Percentiles rank a stretch among this genome's conserved stretches.
Evolutionary conservation across 2,797 vertebrate genomes (phyloP).

Genomic region (Myotis daubentonii): DNA sequence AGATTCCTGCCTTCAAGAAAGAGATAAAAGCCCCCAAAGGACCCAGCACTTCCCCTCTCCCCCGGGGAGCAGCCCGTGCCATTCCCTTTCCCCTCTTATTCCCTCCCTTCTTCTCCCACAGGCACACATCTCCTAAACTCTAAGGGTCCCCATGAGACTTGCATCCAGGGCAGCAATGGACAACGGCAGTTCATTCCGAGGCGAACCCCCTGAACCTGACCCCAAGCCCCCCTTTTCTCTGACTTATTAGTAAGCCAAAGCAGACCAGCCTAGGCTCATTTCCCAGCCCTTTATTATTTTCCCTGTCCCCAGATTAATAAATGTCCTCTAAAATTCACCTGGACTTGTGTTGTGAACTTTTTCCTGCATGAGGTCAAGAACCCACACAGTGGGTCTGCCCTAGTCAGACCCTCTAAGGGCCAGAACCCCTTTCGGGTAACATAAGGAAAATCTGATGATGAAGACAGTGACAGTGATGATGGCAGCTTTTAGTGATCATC

Average conservation of each 20-base stretch:
- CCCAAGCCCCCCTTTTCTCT: neutral
- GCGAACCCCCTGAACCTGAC: neutral
- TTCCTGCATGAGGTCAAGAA: neutral
- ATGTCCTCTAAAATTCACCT: neutral
- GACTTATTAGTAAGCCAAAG: neutral
- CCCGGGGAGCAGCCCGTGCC: neutral
- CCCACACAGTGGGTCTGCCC: neutral
- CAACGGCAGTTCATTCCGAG: neutral
- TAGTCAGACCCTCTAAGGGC: neutral
- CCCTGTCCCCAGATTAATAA: neutral
- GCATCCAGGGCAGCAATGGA: neutral
- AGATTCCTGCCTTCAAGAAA: neutral
- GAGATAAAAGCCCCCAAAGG: neutral
- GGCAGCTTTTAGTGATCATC: neutral
- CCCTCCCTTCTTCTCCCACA: neutral
- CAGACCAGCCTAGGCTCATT: neutral
- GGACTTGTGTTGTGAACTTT: neutral
- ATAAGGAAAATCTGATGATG: constrained; percentile 14
- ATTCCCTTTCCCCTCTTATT: neutral
- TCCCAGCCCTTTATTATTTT: neutral
- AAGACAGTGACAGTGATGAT: neutral
- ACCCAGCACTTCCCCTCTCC: neutral
- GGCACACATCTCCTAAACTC: neutral
- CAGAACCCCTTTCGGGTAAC: neutral
- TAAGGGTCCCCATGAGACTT: neutral